Conservation (phyloP, 1,140 invertebrate genomes). For the Apolygus lucorum region DNA sequence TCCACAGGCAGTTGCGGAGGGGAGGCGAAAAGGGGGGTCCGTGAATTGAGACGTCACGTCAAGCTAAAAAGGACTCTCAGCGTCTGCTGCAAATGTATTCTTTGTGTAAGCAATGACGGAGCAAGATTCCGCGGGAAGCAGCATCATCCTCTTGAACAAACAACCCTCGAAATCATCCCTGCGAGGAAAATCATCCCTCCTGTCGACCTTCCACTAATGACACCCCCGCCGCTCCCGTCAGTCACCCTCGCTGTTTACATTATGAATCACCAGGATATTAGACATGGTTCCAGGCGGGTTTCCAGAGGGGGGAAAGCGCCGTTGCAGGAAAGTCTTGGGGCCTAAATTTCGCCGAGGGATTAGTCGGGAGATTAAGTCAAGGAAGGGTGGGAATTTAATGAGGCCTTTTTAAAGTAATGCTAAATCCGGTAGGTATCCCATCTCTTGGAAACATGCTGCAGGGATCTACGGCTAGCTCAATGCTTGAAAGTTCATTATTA, state of each 20-base stretch:
- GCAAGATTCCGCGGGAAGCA: constrained; percentile 2
- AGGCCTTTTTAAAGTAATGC: background rate
- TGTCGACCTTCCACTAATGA: constrained; percentile 24
- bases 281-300: background rate
- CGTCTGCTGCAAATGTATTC: constrained; percentile 22
- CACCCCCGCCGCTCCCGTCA: constrained; percentile 7
- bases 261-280: constrained; percentile 27
- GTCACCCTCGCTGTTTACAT: constrained; percentile 19
- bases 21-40: too few species aligned
- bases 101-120: constrained; percentile 25
- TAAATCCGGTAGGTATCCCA: too few species aligned
- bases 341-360: background rate
- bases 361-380: constrained; percentile 5
- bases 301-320: background rate
- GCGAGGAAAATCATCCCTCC: too few species aligned
- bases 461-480: too few species aligned
- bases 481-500: too few species aligned
- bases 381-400: constrained; percentile 6
- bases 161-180: constrained; percentile 20
- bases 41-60: constrained; percentile 18
- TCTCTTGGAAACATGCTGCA: too few species aligned
- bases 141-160: constrained; percentile 20
- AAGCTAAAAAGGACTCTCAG: constrained; percentile 1
- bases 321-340: background rate
- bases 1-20: background rate